Percentiles rank a stretch among this genome's conserved stretches.
Conservation (phyloP, 2,888 invertebrate genomes). For the Eucriotettix oculatus region DNA sequence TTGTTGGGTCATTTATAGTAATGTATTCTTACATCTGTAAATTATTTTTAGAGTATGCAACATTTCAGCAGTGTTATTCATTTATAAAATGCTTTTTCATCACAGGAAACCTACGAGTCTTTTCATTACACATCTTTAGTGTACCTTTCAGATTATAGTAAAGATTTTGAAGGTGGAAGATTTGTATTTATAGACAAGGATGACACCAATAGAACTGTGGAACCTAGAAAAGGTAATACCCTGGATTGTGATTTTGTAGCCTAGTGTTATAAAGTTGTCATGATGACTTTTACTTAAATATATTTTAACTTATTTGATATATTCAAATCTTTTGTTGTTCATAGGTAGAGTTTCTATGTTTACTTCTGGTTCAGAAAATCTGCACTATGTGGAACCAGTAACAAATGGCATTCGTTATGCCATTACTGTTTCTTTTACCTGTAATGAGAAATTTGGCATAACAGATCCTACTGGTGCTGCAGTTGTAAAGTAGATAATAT, state of each 20-base stretch:
- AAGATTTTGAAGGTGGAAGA: conserved; percentile 68
- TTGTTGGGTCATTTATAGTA: no score
- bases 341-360: conserved; percentile 63
- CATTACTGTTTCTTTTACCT: conserved; percentile 74
- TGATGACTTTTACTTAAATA: neutral
- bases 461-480: conserved; percentile 32
- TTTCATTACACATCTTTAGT: conserved; percentile 76
- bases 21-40: no score
- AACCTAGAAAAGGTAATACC: conserved; percentile 47
- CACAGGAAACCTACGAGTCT: conserved; percentile 66
- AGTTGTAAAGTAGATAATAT: no score
- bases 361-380: conserved; percentile 74
- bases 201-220: conserved; percentile 47
- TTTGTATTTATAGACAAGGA: conserved; percentile 59
- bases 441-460: conserved; percentile 51
- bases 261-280: neutral
- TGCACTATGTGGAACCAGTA: conserved; percentile 67
- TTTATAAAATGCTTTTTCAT: neutral
- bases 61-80: no score
- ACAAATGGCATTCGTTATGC: conserved; percentile 60
- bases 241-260: neutral
- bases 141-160: conserved; percentile 56
- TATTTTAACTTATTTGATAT: neutral
- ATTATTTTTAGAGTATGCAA: no score
- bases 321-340: conserved; percentile 9